Base-by-base conservation (phyloP, 1,140 invertebrate genomes). In the Zelostemma sp. region DNA sequence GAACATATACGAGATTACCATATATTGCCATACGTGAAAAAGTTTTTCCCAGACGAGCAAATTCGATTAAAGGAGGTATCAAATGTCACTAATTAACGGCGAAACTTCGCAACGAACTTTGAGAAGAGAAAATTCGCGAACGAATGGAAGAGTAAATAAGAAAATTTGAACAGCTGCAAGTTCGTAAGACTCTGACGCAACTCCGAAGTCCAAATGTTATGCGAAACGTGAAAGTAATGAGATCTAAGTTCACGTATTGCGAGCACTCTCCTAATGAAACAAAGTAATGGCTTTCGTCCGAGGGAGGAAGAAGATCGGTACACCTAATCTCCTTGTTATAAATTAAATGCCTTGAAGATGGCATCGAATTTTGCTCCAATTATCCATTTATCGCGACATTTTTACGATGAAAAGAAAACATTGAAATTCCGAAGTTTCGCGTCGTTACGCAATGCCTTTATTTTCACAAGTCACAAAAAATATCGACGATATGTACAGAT, bases 181-280 rank as follows among this genome's bases (percentile, higher is more conserved):
- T 62, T 66, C 59, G 46, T 17, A 38, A 21, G 35, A 48, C 59
- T 50, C 17, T 55, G 45, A 60, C 43, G 54, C 57, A 71, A 65
- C 59, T 57, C 59, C 47, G 14, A 54, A 61, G 56, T 51, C 41
- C 60, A 57, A 60, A 46, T 50, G 47, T 68, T 61, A 53, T 57
- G 59, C 60, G 61, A 50, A 66, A 71, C 70, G 68, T 70, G 70
- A 75, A 73, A 75, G 68, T 73, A 70, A 73, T 75, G 70, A 64
- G 62, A 75, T 68, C 70, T 67, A 65, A 72, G 65, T 74, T 72
- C 67, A 68, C 59, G 59, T 62, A 69, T 68, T 57, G 59, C 58
- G 58, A 66, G 65, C 55, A 72, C 55, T 62, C 54, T 67, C 48
- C 51, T 61, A 61, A 65, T 60, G 59, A 63, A 66, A 74, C 55